Evolutionary conservation across 2,888 invertebrate species (phyloP).

Genomic region (Hydroisotoma schaefferi): DNA sequence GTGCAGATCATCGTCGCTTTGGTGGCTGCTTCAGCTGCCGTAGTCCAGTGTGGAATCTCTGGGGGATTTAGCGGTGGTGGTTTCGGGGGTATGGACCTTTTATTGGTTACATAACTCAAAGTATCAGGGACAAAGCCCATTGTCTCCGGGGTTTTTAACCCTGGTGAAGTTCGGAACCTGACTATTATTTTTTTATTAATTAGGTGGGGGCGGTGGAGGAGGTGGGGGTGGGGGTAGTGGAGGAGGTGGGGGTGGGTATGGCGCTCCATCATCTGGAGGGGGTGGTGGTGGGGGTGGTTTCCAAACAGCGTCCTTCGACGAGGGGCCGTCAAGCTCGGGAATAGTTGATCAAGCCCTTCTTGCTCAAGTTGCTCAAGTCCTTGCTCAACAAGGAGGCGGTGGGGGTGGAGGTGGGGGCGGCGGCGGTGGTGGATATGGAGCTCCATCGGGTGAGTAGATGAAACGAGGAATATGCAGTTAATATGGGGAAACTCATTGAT

Average conservation of each 20-base stretch:
- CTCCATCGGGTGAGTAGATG: conserved; percentile 16
- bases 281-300: conserved; percentile 25
- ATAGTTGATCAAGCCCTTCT: conserved; percentile 37
- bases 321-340: conserved; percentile 35
- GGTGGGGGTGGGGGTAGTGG: conserved; percentile 24
- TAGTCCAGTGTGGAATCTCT: conserved; percentile 25
- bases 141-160: not conserved
- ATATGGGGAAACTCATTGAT: not conserved
- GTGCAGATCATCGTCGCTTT: conserved; percentile 15
- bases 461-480: not conserved
- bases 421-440: conserved; percentile 20
- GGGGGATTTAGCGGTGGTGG: conserved; percentile 23
- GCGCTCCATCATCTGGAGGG: conserved; percentile 9
- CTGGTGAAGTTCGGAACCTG: not conserved
- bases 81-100: conserved; percentile 24
- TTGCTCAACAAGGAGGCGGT: conserved; percentile 38
- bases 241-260: conserved; percentile 26
- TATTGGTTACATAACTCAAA: too few relatives aligned
- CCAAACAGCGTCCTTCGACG: conserved; percentile 34
- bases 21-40: conserved; percentile 26
- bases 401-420: conserved; percentile 31
- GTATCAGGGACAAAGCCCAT: not conserved
- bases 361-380: conserved; percentile 39
- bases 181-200: not conserved
- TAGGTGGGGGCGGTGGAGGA: conserved; percentile 11